Evolutionary conservation across 92 coral and sea anemone species (phyloP).

Genomic region (Porites cylindrica): DNA sequence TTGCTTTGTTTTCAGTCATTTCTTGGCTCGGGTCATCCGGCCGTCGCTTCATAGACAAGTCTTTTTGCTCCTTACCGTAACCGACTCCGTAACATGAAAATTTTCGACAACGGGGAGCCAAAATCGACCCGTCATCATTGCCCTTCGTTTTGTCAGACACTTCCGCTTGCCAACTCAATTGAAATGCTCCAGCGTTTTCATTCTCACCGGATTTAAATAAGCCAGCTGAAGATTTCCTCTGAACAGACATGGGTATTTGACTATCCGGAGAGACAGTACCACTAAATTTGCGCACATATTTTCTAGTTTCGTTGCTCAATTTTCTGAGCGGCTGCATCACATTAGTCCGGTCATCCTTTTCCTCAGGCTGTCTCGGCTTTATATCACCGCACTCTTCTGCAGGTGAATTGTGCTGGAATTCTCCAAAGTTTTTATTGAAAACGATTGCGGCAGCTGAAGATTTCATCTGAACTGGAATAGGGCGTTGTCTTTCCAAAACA

Average conservation of each 20-base stretch:
- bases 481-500: neutral
- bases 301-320: no score
- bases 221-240: no score
- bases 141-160: no score
- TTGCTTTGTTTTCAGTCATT: neutral
- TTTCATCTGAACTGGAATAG: neutral
- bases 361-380: neutral
- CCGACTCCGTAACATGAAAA: slow-evolving; percentile 8
- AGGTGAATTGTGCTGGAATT: neutral
- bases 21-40: neutral
- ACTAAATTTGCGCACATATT: no score
- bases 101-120: neutral
- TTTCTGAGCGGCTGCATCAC: no score
- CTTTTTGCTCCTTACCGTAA: neutral
- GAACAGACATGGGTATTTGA: no score
- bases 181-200: no score
- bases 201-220: no score
- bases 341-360: no score
- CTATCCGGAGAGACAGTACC: no score
- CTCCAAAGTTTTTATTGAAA: neutral
- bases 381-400: neutral
- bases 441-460: neutral
- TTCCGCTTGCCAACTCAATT: no score
- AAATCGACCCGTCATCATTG: no score
- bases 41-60: neutral